Conservation (phyloP, 2,113 vertebrate genomes). For the Heteronetta atricapilla region DNA sequence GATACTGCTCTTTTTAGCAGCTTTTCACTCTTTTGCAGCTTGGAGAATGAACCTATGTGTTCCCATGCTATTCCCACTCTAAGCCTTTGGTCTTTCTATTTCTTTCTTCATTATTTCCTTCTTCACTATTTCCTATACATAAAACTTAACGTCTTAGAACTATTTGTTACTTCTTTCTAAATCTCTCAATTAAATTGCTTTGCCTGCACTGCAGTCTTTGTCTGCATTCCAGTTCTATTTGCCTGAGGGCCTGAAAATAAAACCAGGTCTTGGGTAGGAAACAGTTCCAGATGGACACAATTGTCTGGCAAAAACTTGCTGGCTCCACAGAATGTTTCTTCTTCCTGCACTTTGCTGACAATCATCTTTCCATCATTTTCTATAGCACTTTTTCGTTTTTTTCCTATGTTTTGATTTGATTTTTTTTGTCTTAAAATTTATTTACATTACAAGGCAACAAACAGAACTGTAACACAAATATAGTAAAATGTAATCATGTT, state of each 20-base stretch:
- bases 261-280: neutral
- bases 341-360: neutral
- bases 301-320: neutral
- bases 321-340: neutral
- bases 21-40: neutral
- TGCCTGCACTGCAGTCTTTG: neutral
- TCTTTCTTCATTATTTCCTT: no score
- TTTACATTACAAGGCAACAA: neutral
- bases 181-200: neutral
- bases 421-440: neutral
- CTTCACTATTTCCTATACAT: neutral
- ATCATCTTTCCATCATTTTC: neutral
- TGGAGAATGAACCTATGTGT: neutral
- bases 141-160: neutral
- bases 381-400: neutral
- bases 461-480: neutral
- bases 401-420: neutral
- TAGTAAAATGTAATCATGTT: neutral
- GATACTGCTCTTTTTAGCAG: neutral
- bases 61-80: neutral
- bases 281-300: conserved; percentile 9
- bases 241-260: conserved; percentile 7
- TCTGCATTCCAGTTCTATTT: neutral
- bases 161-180: neutral
- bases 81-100: neutral